A percentile compares a stretch with the other conserved stretches of the same genome.
phyloP scores from a whole-genome alignment of 2,113 vertebrate species.

The Athene noctua region DNA sequence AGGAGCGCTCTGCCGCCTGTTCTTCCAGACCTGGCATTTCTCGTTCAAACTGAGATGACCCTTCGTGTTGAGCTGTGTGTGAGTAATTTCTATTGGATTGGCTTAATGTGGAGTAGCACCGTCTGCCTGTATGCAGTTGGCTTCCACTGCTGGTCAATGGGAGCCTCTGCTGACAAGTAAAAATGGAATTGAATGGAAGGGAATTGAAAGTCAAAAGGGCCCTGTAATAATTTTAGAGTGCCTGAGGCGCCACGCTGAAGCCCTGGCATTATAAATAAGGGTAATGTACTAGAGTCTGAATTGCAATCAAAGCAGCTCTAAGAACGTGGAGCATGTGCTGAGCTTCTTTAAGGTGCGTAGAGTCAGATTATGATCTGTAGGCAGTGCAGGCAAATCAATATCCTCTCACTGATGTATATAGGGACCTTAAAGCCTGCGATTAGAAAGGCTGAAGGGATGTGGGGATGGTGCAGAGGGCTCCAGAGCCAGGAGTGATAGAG shows the following conservation, averaged over 20 bases:
- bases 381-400: constrained; percentile 43
- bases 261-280: constrained; percentile 67
- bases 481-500: not conserved
- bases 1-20: accelerated
- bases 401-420: not conserved
- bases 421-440: constrained; percentile 7
- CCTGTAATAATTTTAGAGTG: constrained; percentile 66
- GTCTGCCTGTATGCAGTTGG: not conserved
- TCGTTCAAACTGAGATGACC: accelerated
- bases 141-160: not conserved
- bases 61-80: accelerated
- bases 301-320: constrained; percentile 51
- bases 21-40: not conserved
- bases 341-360: constrained; percentile 30
- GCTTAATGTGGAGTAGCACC: not conserved
- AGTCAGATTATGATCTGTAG: constrained; percentile 30
- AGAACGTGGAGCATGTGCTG: not conserved
- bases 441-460: not conserved
- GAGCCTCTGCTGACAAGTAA: constrained; percentile 37
- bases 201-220: constrained; percentile 74
- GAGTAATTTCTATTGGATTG: not conserved
- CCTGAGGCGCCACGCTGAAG: constrained; percentile 42
- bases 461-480: not conserved
- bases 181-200: constrained; percentile 62
- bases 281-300: constrained; percentile 64